Evolutionary conservation across 2,888 invertebrate species (phyloP), one percentile per base, ranked within the genome.

Genomic region (Carabus problematicus): DNA sequence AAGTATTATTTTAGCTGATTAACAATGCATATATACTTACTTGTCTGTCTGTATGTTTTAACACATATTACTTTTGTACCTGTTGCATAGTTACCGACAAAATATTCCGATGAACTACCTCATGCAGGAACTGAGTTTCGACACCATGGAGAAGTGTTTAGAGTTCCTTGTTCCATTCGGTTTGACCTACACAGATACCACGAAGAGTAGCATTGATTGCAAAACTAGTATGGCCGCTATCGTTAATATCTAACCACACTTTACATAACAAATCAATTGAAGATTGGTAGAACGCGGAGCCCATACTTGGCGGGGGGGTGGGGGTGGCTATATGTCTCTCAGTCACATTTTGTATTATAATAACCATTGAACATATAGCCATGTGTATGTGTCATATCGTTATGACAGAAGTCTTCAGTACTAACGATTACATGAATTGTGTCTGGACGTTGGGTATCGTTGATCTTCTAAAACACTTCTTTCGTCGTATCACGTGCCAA

Each of bases 21-120:
- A 29, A 29, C 18, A 39, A 18, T 59, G 29, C 18, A 49, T 16
- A 55, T 29, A 55, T 52, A n/a, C 42, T 14, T 52, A 12, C 2
- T 19, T n/a, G 12, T 16, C 8, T 39, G 19, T 55, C 14, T 9
- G 12, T 56, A 29, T 59, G 59, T 66, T 52, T 69, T 14, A 42
- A 45, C 29, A 61, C 66, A 41, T 70, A 55, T 71, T 70, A 71
- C 70, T 70, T 70, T 72, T 72, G 62, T 69, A 63, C 59, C 68
- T 86, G 84, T 81, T 82, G 84, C 85, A 86, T 91, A 96, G 97
- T 89, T 97, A 94, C 88, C 96, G 97, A 80, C 97, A 94, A 85
- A 89, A 87, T 83, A 88, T 98, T 86, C 90, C 92, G 78, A 88
- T 95, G 85, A 89, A 90, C 82, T 93, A 91, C 89, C 87, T 98